Evolutionary conservation across 2,797 vertebrate genomes (phyloP), one percentile per base, ranked within the genome.

Genomic region (Sarcoramphus papa): DNA sequence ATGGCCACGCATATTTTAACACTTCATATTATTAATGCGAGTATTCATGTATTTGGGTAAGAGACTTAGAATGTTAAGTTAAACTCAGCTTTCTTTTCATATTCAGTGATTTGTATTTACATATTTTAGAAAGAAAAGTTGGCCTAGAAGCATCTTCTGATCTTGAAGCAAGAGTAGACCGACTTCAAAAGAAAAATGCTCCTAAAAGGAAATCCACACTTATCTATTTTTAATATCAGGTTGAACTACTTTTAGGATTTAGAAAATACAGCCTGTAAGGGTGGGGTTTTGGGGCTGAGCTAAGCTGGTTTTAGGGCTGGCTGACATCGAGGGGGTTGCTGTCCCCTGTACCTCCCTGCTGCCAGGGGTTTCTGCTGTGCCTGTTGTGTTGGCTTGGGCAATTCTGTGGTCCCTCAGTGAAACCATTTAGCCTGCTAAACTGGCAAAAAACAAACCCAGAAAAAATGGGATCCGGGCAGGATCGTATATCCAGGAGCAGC

Each of bases 221-320:
- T 92, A 92, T 94, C 92, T 89, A 96, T 94, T 95, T 94, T 95
- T 96, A 93, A 90, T 96, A 85, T 72, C 93, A 94, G 89, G 81
- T 94, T 97, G 97, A 97, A 95, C 93, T 96, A 95, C 90, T 96
- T 97, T 63, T 43, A 72, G 82, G 78, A 62, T 93, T 77, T 64
- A 22, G 30, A 81, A 79, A 90, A 59, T 62, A 19, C 31, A 74
- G 88, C 16, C n/a, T 81, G n/a, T 37, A 12, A 54, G 63, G 68
- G 24, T 67, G 75, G 51, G n/a, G 28, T 25, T 72, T 76, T 23
- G n/a, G 59, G 48, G 33, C 86, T 70, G 64, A 85, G 54, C 28
- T 48, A 5, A 65, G 37, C 68, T 40, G 40, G 3, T 51, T 86
- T 60, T 50, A 25, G 62, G 57, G 41, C 69, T 92, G 57, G 10